Base-by-base conservation (phyloP, 2,888 invertebrate species). In the Pseudoips prasinana region DNA sequence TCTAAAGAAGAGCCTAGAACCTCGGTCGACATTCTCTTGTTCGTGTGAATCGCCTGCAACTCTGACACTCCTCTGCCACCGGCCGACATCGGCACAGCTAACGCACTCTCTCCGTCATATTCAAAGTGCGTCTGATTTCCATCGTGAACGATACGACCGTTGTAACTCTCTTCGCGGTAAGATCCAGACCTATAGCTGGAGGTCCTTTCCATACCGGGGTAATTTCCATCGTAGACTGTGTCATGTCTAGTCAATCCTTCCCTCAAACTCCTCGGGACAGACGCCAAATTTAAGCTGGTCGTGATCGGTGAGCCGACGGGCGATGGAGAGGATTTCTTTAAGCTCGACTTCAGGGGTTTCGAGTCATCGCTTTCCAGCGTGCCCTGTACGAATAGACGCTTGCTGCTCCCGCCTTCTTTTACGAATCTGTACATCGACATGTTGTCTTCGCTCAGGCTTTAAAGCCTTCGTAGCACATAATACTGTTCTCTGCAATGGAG, bases 1-100 rank as follows among this genome's bases (percentile, higher is more conserved):
- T 96, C 95, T 72, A 95, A 89, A 45, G 95, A 95, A 71, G 94
- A 94, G 65, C 95, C 96, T 64, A 95, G 89, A 73, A 96, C 93
- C 90, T 95, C 95, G 62, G 96, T 95, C 70, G 95, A 94, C 69
- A 96, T 85, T 58, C 93, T 91, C 70, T 95, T 94, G 77, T 94
- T 94, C 62, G 95, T 95, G 65, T 94, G 93, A 74, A 96, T 92
- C 72, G 94, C 94, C 80, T 94, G 94, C 65, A 95, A 89, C 65
- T 76, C 92, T 85, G 88, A 87, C 43, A 89, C 73, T 44, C 87
- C 84, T 45, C 71, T 69, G 14, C 83, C 84, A 29, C 85, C 84
- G 39, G 84, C 84, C 33, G 82, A 84, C 25, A 74, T 67, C 22
- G 86, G 89, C 39, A 87, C 81, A 39, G 80, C 87, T 40, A 85